Evolutionary conservation across 2,888 invertebrate genomes (phyloP).

Genomic region (Himalopsyche anomala): DNA sequence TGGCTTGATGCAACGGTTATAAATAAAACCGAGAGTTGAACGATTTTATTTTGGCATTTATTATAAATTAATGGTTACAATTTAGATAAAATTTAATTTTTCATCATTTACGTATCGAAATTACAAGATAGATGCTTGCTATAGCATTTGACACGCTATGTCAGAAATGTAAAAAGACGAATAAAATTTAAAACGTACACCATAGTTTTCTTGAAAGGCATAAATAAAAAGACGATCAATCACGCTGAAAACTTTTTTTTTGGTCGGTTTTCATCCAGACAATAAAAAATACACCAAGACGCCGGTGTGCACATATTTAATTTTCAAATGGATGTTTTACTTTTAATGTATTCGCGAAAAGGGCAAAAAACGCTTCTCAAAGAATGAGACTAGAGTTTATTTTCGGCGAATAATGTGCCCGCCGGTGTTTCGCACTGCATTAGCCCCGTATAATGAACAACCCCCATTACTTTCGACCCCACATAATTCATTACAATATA

Average conservation of each 20-base stretch:
- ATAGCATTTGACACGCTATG: background rate
- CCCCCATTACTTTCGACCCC: conserved; percentile 32
- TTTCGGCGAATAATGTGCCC: conserved; percentile 45
- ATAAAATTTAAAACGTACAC: background rate
- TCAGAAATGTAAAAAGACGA: background rate
- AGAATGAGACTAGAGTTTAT: conserved; percentile 16
- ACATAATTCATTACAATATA: conserved; percentile 45
- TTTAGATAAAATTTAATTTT: no score
- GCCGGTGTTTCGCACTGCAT: conserved; percentile 33
- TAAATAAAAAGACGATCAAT: conserved; percentile 43
- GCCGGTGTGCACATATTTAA: conserved; percentile 45
- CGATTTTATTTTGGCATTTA: no score
- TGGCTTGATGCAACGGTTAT: no score
- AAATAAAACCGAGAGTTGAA: no score
- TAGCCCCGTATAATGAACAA: conserved; percentile 44
- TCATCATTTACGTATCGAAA: no score
- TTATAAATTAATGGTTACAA: no score
- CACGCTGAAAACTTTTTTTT: conserved; percentile 32
- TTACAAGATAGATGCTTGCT: no score
- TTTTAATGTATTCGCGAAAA: conserved; percentile 46
- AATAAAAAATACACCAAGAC: conserved; percentile 38
- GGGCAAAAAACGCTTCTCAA: conserved; percentile 41
- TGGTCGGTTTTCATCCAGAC: conserved; percentile 33
- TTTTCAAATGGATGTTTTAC: conserved; percentile 52
- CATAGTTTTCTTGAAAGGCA: conserved; percentile 28